phyloP scores from a whole-genome alignment of 2,888 invertebrate species.

The Omphaloscelis lunosa region DNA sequence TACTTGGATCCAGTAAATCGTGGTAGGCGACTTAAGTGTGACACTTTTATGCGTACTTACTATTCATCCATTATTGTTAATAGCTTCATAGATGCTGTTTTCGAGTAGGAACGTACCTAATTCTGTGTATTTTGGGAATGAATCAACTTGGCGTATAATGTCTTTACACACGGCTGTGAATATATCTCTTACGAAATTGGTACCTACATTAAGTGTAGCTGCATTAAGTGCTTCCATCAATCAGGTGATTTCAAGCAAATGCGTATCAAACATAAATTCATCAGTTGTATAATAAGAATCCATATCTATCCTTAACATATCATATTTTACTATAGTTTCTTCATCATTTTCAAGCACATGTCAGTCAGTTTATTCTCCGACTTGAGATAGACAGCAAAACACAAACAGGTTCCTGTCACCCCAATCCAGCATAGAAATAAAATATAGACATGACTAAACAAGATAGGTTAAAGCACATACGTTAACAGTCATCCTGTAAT shows the following conservation, averaged over 20 bases:
- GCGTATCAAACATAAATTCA: slow-evolving; percentile 10
- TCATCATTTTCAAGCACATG: neutral
- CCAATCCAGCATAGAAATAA: slow-evolving; percentile 40
- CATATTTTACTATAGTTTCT: neutral
- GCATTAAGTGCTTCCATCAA: slow-evolving; percentile 45
- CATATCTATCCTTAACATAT: neutral
- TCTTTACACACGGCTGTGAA: slow-evolving; percentile 49
- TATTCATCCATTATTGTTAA: slow-evolving; percentile 81
- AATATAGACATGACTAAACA: slow-evolving; percentile 51
- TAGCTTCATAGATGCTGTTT: slow-evolving; percentile 81
- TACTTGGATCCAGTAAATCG: slow-evolving; percentile 75
- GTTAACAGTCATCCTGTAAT: slow-evolving; percentile 56
- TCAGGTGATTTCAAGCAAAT: slow-evolving; percentile 30
- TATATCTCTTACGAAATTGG: slow-evolving; percentile 32
- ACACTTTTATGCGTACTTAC: slow-evolving; percentile 81
- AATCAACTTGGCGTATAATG: slow-evolving; percentile 51
- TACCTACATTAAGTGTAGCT: slow-evolving; percentile 19
- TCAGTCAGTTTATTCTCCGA: neutral
- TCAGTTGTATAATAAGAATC: neutral
- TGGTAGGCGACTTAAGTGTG: slow-evolving; percentile 74
- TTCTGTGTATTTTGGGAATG: slow-evolving; percentile 70
- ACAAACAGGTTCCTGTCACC: slow-evolving; percentile 33
- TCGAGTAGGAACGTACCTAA: slow-evolving; percentile 71
- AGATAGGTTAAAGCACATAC: slow-evolving; percentile 42
- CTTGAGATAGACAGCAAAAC: slow-evolving; percentile 20